These are phyloP conservation scores for Hypotaenidia okinawae DNA, from an alignment of 2,797 vertebrate genomes.

Conservation along the genomic window DNA sequence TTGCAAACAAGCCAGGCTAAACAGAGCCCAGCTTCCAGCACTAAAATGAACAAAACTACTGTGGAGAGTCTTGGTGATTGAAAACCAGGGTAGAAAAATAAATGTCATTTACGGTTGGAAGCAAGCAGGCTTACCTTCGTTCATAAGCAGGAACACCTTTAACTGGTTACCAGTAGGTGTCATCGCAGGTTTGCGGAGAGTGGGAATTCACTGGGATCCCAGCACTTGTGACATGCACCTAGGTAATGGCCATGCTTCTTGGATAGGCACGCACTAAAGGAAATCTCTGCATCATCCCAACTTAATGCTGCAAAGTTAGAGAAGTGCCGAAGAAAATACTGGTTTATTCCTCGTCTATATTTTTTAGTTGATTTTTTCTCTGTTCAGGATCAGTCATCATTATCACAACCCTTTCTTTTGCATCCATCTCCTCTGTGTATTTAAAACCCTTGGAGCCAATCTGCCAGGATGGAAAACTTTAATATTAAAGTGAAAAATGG, in stretches of 20 bases:
- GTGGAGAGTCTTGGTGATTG: neutral
- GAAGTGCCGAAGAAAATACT: neutral
- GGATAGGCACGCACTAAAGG: neutral
- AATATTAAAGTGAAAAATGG: neutral
- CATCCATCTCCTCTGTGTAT: neutral
- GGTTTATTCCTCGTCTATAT: neutral
- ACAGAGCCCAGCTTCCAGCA: neutral
- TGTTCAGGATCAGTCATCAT: neutral
- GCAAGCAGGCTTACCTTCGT: neutral
- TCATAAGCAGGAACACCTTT: neutral
- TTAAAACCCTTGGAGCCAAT: neutral
- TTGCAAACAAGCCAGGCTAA: neutral
- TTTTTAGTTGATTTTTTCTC: neutral
- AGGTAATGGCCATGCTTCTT: neutral
- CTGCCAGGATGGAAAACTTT: neutral
- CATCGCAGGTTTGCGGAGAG: conserved; percentile 56
- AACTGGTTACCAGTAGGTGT: conserved; percentile 61
- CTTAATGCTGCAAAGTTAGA: neutral
- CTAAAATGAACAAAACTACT: neutral
- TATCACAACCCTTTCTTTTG: neutral
- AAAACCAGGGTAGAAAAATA: accelerated
- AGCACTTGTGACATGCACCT: neutral
- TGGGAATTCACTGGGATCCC: neutral
- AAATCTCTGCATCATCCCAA: neutral
- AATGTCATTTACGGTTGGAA: accelerated